phyloP scores from a whole-genome alignment of 1,140 invertebrate species.

The Gonioctena quinquepunctata region DNA sequence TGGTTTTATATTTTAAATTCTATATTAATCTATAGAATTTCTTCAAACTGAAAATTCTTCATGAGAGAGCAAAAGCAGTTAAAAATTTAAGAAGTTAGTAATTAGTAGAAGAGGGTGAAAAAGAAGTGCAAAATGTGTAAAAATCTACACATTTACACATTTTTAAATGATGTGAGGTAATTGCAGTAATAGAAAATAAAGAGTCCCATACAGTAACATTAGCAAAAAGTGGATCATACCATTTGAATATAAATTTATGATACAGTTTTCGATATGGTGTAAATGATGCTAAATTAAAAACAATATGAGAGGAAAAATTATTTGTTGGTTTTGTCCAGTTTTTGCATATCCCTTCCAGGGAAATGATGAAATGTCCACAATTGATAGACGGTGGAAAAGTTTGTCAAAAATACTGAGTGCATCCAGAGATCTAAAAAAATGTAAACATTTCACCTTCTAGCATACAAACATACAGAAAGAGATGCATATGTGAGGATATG shows the following conservation, averaged over 20 bases:
- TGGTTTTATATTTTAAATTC: no score
- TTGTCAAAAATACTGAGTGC: slow-evolving; percentile 16
- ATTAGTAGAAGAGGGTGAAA: background rate
- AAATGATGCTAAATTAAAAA: no score
- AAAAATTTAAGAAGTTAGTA: background rate
- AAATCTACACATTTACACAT: background rate
- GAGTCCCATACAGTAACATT: background rate
- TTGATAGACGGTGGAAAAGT: no score
- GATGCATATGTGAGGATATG: background rate
- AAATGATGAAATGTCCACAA: no score
- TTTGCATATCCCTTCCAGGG: no score
- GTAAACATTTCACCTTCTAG: background rate
- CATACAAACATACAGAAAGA: background rate
- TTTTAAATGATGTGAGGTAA: background rate
- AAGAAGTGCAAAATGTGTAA: background rate
- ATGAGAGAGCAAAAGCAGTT: background rate
- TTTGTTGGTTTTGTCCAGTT: no score
- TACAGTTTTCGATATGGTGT: no score
- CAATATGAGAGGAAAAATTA: no score
- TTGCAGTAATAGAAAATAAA: background rate
- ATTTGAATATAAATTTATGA: no score
- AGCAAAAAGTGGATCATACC: background rate
- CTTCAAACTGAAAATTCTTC: background rate
- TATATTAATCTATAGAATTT: no score
- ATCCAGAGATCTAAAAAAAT: background rate